These are phyloP conservation scores for Drosophila mercatorum DNA, from an alignment of 2,888 invertebrate genomes.

Conservation along the genomic window DNA sequence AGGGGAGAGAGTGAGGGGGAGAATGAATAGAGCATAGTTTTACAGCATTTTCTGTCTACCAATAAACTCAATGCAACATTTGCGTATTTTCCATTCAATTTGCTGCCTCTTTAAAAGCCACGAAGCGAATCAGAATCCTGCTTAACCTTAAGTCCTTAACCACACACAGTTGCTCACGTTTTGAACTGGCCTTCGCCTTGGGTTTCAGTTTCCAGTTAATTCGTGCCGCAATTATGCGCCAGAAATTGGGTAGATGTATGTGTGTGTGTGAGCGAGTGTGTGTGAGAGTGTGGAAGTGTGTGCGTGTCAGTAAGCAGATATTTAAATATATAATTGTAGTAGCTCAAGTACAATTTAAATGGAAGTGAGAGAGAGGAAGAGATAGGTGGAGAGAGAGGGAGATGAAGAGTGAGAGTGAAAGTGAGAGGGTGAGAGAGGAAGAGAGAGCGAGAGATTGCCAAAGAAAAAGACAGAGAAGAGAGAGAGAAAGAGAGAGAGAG, in stretches of 20 bases:
- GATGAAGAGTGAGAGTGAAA: too few relatives aligned
- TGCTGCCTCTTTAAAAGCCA: neutral
- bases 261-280: neutral
- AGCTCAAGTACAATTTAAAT: neutral
- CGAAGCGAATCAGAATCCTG: neutral
- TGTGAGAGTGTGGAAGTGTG: neutral
- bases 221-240: constrained; percentile 15
- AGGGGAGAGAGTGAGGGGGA: neutral
- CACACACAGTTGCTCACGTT: constrained; percentile 1
- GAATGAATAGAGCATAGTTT: neutral
- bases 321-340: neutral
- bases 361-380: neutral
- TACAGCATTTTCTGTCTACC: neutral
- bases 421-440: neutral
- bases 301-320: neutral
- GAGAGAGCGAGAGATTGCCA: neutral
- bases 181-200: constrained; percentile 10
- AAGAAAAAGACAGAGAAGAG: neutral
- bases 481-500: too few relatives aligned
- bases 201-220: constrained; percentile 13
- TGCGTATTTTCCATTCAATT: neutral
- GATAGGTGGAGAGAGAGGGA: neutral
- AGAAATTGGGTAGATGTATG: neutral
- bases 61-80: neutral
- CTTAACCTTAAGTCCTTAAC: constrained; percentile 1